phyloP scores from a whole-genome alignment of 2,888 invertebrate genomes.

The Cheilosia vernalis region DNA sequence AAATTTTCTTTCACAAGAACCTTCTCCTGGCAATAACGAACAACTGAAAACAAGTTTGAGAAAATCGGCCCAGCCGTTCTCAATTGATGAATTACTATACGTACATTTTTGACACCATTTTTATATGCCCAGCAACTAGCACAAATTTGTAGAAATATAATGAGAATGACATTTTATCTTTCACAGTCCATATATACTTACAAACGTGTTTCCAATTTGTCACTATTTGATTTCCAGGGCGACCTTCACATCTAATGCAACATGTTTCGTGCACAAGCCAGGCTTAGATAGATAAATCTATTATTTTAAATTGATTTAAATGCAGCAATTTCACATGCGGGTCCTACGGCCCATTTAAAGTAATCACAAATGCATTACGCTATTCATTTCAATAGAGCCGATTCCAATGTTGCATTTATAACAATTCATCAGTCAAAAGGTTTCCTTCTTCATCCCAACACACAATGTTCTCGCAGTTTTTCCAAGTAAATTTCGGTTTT shows the following conservation, averaged over 20 bases:
- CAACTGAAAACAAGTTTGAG: no score
- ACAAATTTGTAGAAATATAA: no score
- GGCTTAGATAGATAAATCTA: not conserved
- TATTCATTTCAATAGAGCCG: not conserved
- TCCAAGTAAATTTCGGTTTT: not conserved
- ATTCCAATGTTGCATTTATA: not conserved
- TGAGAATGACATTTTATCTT: no score
- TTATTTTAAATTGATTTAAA: slow-evolving; percentile 21
- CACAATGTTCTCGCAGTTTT: slow-evolving; percentile 24
- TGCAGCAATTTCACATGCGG: slow-evolving; percentile 39
- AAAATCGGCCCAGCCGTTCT: no score
- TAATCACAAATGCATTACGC: slow-evolving; percentile 24
- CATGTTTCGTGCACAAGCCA: not conserved
- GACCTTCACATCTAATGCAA: not conserved
- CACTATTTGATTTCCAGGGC: not conserved
- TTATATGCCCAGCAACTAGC: no score
- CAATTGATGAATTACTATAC: no score
- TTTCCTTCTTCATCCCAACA: slow-evolving; percentile 16
- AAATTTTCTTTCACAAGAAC: no score
- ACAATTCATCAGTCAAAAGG: slow-evolving; percentile 9
- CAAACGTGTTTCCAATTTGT: not conserved
- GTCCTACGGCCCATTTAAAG: slow-evolving; percentile 43
- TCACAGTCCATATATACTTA: no score
- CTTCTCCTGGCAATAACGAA: no score
- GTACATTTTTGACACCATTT: no score